These are phyloP conservation scores for Trachurus trachurus DNA, from an alignment of 2,797 vertebrate species.

Conservation along the genomic window DNA sequence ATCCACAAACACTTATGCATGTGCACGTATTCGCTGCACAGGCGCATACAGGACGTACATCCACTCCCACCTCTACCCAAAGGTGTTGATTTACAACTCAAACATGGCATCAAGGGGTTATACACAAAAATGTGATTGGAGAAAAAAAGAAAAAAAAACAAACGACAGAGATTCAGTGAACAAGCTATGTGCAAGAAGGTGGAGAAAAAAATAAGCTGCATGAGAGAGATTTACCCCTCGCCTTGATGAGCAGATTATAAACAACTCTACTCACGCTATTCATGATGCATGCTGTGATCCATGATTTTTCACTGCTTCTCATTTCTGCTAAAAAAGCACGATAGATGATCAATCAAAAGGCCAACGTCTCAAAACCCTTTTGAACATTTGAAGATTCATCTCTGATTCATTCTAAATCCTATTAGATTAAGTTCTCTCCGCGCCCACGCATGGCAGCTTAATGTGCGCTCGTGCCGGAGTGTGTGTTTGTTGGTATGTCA, in stretches of 20 bases:
- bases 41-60: slow-evolving; percentile 7
- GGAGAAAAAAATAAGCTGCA: slow-evolving; percentile 55
- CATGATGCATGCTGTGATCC: slow-evolving; percentile 49
- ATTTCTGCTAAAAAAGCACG: slow-evolving; percentile 39
- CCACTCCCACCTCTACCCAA: slow-evolving; percentile 27
- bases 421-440: slow-evolving; percentile 40
- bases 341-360: slow-evolving; percentile 54
- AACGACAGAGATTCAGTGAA: slow-evolving; percentile 66
- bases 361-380: slow-evolving; percentile 41
- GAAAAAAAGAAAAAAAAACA: slow-evolving; percentile 30
- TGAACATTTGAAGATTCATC: slow-evolving; percentile 49
- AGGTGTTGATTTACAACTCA: slow-evolving; percentile 67
- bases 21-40: slow-evolving; percentile 23
- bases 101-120: slow-evolving; percentile 55
- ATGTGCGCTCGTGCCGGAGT: slow-evolving; percentile 8
- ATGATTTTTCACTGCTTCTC: slow-evolving; percentile 45
- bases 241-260: slow-evolving; percentile 69
- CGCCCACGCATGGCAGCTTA: slow-evolving; percentile 7
- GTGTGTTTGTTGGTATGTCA: slow-evolving; percentile 37
- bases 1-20: slow-evolving; percentile 58
- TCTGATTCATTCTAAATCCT: slow-evolving; percentile 28
- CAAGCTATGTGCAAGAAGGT: slow-evolving; percentile 55
- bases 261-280: slow-evolving; percentile 54
- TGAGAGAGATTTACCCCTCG: slow-evolving; percentile 55
- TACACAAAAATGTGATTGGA: slow-evolving; percentile 57